Evolutionary conservation across 2,797 vertebrate species (phyloP).

Genomic region (Varecia variegata): DNA sequence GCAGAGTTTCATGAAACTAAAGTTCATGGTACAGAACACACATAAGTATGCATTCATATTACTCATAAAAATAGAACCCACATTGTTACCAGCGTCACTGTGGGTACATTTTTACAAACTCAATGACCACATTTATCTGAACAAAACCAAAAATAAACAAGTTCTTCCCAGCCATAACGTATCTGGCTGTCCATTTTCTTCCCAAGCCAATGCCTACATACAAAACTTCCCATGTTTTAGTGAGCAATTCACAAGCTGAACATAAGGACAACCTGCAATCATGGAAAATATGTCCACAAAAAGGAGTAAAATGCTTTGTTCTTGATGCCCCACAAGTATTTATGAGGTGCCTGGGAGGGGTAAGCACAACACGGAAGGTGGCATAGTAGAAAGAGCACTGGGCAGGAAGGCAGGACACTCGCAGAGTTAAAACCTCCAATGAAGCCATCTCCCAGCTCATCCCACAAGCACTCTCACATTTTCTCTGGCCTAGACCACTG

Average conservation of each 20-base stretch:
- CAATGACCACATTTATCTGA: not conserved
- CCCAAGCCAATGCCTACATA: not conserved
- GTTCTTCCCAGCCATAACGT: not conserved
- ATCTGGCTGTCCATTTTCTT: not conserved
- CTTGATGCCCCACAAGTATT: not conserved
- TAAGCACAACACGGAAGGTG: not conserved
- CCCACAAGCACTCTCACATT: not conserved
- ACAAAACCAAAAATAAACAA: slow-evolving; percentile 11
- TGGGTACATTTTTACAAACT: not conserved
- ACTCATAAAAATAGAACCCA: slow-evolving; percentile 10
- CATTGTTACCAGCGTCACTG: not conserved
- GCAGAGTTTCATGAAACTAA: not conserved
- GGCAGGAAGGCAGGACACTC: not conserved
- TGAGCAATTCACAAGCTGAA: not conserved
- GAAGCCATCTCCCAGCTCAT: not conserved
- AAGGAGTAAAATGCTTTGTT: not conserved
- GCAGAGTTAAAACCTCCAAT: not conserved
- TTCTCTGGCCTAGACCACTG: not conserved
- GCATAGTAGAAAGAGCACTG: not conserved
- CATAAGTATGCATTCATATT: not conserved
- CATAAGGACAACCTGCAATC: not conserved
- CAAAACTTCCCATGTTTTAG: not conserved
- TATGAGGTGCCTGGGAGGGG: not conserved
- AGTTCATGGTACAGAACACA: not conserved
- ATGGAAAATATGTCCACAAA: not conserved